phyloP scores from a whole-genome alignment of 2,797 vertebrate species.

The Neosalanx taihuensis region DNA sequence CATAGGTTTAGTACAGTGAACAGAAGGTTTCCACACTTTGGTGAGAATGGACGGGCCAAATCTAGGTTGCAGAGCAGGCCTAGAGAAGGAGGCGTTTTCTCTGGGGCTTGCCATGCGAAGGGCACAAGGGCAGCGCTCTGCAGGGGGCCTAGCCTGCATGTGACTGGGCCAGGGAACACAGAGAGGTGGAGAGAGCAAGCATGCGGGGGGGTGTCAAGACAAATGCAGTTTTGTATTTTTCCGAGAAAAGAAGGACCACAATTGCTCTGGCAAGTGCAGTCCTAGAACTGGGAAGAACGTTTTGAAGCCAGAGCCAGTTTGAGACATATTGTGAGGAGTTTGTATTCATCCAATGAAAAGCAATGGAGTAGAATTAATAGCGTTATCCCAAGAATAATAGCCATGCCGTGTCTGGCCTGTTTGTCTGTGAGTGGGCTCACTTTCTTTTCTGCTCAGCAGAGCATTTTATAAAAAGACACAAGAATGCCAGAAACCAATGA shows the following conservation, averaged over 20 bases:
- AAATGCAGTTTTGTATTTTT: constrained; percentile 49
- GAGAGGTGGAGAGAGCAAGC: constrained; percentile 13
- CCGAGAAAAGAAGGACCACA: constrained; percentile 38
- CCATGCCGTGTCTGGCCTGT: constrained; percentile 29
- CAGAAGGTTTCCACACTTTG: constrained; percentile 24
- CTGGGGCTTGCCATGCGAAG: constrained; percentile 36
- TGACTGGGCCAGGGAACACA: constrained; percentile 20
- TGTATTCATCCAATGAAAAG: constrained; percentile 56
- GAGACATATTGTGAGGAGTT: constrained; percentile 54
- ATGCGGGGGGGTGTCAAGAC: constrained; percentile 40
- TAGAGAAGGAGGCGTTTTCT: constrained; percentile 17
- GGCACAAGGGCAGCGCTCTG: constrained; percentile 15
- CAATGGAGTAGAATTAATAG: constrained; percentile 64
- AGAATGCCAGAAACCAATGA: constrained; percentile 19
- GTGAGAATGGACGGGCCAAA: constrained; percentile 12
- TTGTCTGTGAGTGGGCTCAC: constrained; percentile 33
- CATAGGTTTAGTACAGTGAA: constrained; percentile 40
- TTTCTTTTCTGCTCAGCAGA: constrained; percentile 15
- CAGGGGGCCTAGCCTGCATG: constrained; percentile 21
- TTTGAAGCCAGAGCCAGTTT: constrained; percentile 40
- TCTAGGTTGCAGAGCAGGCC: constrained; percentile 20
- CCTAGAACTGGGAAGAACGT: constrained; percentile 18
- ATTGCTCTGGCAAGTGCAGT: constrained; percentile 28
- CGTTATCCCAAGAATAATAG: constrained; percentile 51
- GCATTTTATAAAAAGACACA: constrained; percentile 6